Conservation (phyloP, 1,140 invertebrate species). For the Zaprionus ghesquierei region DNA sequence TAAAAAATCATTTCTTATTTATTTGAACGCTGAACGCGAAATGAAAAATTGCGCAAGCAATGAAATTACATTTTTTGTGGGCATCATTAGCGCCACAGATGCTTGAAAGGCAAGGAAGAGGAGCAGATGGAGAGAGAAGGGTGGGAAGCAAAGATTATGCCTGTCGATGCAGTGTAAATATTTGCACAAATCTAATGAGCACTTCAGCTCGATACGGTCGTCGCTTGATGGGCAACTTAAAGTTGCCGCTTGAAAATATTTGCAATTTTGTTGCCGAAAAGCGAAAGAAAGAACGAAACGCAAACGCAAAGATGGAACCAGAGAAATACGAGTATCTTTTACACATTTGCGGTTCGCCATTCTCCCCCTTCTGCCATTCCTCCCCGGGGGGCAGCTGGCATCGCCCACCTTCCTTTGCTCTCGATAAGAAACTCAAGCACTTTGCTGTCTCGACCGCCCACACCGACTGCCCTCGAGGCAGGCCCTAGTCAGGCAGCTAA, state of each 20-base stretch:
- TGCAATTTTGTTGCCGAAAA: constrained; percentile 1
- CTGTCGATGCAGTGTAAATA: constrained; percentile 41
- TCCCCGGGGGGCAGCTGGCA: background rate
- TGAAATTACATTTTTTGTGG: constrained; percentile 64
- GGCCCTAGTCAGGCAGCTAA: constrained; percentile 30
- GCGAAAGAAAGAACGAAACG: background rate
- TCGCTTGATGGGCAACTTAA: background rate
- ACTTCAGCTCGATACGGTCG: constrained; percentile 23
- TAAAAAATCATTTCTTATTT: constrained; percentile 76
- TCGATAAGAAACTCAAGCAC: constrained; percentile 40
- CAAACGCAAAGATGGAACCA: background rate
- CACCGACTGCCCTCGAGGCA: constrained; percentile 19
- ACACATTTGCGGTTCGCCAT: constrained; percentile 33
- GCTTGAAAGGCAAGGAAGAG: background rate
- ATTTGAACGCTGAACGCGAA: constrained; percentile 68
- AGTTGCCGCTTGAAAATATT: constrained; percentile 16
- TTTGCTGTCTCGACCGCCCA: constrained; percentile 10
- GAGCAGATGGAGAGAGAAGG: background rate
- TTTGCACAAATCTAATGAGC: constrained; percentile 71
- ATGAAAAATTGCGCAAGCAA: constrained; percentile 74
- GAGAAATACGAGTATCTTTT: constrained; percentile 41
- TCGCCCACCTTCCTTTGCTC: background rate
- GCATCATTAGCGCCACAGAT: constrained; percentile 46
- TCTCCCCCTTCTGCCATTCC: background rate
- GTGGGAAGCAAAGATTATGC: constrained; percentile 2